Percentiles rank a stretch among this genome's conserved stretches.
Evolutionary conservation across 1,140 invertebrate genomes (phyloP).

Genomic region (Phocides pigmalion): DNA sequence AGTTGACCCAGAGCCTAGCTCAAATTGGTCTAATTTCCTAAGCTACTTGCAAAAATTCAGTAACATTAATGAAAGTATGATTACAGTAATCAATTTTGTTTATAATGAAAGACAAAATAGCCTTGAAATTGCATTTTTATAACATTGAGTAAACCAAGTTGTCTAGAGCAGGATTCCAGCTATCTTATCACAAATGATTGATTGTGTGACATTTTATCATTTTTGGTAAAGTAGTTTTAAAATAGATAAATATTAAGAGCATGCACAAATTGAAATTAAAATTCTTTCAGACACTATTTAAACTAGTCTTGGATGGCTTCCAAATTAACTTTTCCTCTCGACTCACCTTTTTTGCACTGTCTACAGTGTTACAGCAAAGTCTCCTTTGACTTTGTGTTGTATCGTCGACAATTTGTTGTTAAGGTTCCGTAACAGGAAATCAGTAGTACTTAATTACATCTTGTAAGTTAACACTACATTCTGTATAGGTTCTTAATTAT

Average conservation of each 20-base stretch:
- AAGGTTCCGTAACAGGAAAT: conserved; percentile 21
- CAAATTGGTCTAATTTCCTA: too few species aligned
- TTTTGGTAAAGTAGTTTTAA: conserved; percentile 7
- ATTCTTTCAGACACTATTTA: not conserved
- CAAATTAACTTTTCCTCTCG: not conserved
- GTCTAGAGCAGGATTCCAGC: not conserved
- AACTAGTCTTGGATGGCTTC: not conserved
- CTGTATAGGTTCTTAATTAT: not conserved
- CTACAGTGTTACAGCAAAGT: conserved; percentile 2
- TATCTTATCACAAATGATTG: conserved; percentile 14
- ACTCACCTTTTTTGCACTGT: not conserved
- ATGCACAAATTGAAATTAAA: not conserved
- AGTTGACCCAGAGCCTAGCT: too few species aligned
- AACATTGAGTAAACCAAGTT: not conserved
- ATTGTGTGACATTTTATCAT: conserved; percentile 5
- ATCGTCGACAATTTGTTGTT: conserved; percentile 9
- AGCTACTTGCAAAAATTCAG: too few species aligned
- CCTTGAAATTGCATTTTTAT: not conserved
- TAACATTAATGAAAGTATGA: too few species aligned
- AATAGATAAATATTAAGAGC: not conserved
- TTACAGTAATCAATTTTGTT: too few species aligned
- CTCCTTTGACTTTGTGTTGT: conserved; percentile 24
- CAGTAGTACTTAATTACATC: not conserved
- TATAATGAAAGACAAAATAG: too few species aligned
- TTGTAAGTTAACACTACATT: not conserved